Conservation (phyloP, 2,888 invertebrate species). For the Acanthosepion lycidas region DNA sequence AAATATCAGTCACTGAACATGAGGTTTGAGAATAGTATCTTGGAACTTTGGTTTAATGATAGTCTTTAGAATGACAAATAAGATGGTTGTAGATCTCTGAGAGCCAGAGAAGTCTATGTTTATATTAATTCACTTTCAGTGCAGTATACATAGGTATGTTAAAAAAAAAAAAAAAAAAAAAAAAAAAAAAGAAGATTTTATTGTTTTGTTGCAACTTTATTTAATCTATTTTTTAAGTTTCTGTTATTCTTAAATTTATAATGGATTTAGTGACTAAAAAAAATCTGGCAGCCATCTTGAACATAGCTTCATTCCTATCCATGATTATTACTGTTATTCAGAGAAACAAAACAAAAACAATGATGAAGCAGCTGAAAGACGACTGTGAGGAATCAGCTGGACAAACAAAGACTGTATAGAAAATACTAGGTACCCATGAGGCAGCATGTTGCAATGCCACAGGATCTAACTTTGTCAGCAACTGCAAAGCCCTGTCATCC, state of each 20-base stretch:
- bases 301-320: background rate
- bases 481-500: too few species aligned
- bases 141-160: background rate
- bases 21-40: background rate
- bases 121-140: background rate
- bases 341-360: too few species aligned
- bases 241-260: background rate
- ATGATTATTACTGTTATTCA: background rate
- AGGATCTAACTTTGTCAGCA: too few species aligned
- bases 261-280: background rate
- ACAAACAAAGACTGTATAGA: too few species aligned
- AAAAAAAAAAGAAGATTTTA: too few species aligned
- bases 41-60: background rate
- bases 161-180: background rate
- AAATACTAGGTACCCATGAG: too few species aligned
- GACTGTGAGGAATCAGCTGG: too few species aligned
- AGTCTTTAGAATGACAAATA: slow-evolving; percentile 33
- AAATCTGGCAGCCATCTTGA: background rate
- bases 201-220: background rate
- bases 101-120: background rate
- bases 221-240: background rate
- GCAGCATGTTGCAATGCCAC: too few species aligned
- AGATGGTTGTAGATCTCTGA: background rate
- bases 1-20: background rate
- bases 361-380: too few species aligned